Base-by-base conservation (phyloP, 2,797 vertebrate species). In the Spinus olivaceus region DNA sequence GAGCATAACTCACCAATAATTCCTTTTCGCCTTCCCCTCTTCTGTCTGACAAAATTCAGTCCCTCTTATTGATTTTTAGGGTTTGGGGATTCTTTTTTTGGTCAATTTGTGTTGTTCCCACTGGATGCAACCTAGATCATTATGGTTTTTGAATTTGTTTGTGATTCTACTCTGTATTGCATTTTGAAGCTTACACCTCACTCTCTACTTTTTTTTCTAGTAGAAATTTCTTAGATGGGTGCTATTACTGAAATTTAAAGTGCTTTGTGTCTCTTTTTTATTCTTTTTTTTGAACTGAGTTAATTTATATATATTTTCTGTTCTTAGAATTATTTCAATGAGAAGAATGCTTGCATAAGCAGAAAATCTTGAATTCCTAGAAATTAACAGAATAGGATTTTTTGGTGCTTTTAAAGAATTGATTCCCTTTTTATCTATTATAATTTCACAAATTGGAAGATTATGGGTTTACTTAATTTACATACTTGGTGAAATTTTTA, bases 11-110 rank as follows among this genome's bases (percentile, higher is more conserved):
- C 88, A 56, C 81, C 56, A 66, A 21, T 90, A 86, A 88, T 94
- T 72, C 66, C 46, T 91, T 96, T 92, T 78, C 92, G 57, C 59
- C 41, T 93, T 92, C 81, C 90, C 66, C 53, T 91, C 61, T 95
- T 93, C 73, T 59, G 42, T 87, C 91, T 72, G 70, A 49, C 37
- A 81, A 96, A 89, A 88, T 49, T 83, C 39, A 53, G 49, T 69
- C 44, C 14, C 18, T 9, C 2, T 41, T 54, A 42, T 8, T 88
- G 84, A 71, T 71, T 86, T 88, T 91, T 81, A 69, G n/a, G 13
- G 35, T 86, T 86, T 92, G 25, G 39, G 37, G 9, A 60, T 61
- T 47, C 71, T 60, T 51, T 63, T 69, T 39, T 46, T 46, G 3
- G 24, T 46, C 60, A 39, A 21, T 96, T 90, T 87, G 28, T n/a